These are phyloP conservation scores for Phoeniculus purpureus DNA, from an alignment of 2,797 vertebrate species.

Conservation along the genomic window DNA sequence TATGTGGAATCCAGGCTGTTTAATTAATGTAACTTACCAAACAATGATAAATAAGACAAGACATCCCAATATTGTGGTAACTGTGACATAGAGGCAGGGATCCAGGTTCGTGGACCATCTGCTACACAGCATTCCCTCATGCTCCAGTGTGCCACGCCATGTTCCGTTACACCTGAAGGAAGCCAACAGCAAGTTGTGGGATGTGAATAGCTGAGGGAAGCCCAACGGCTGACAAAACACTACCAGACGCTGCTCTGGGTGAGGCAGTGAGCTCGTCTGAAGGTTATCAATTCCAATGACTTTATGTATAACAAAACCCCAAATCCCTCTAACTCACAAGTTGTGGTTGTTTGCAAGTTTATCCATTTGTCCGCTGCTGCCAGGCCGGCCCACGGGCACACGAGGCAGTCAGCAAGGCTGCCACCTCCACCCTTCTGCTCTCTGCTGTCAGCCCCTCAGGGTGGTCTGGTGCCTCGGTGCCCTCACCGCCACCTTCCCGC, in stretches of 20 bases:
- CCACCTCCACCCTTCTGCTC: neutral
- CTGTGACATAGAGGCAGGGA: too few relatives aligned
- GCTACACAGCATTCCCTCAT: neutral
- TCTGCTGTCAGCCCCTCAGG: neutral
- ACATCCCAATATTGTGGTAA: neutral
- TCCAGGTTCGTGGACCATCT: rapidly evolving
- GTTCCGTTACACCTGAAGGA: rapidly evolving
- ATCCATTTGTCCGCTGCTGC: neutral
- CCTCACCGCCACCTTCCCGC: neutral
- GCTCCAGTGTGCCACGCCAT: rapidly evolving
- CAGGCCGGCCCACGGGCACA: neutral
- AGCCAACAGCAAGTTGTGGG: rapidly evolving
- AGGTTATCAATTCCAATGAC: rapidly evolving
- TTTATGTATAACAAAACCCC: rapidly evolving
- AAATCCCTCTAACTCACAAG: rapidly evolving
- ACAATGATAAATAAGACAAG: neutral
- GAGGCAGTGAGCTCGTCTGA: too few relatives aligned
- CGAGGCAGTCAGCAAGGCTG: neutral
- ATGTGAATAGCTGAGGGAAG: neutral
- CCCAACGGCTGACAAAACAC: neutral
- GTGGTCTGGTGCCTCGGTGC: neutral
- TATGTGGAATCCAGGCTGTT: neutral
- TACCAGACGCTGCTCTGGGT: neutral
- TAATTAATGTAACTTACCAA: neutral
- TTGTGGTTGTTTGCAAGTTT: rapidly evolving